Evolutionary conservation across 2,113 vertebrate genomes (phyloP).

Genomic region (Illadopsis cleaveri): DNA sequence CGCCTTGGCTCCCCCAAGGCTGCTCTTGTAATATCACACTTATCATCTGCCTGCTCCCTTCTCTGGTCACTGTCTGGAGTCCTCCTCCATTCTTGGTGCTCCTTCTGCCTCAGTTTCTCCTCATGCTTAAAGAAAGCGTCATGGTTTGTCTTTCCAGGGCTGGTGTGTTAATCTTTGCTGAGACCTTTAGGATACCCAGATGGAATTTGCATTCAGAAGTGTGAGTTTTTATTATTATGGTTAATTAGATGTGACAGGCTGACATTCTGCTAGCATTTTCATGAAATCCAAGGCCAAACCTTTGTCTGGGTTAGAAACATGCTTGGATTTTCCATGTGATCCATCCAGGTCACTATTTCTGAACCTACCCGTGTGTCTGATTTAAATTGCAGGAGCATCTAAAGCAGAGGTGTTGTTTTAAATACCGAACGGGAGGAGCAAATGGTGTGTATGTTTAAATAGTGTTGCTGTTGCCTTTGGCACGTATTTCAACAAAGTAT

Average conservation of each 20-base stretch:
- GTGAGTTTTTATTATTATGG: neutral
- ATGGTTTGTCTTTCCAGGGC: neutral
- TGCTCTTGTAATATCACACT: neutral
- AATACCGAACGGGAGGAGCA: neutral
- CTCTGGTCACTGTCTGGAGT: neutral
- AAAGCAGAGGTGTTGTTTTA: neutral
- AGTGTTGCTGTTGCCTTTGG: conserved; percentile 28
- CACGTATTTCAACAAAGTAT: neutral
- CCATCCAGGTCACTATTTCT: neutral
- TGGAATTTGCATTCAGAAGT: neutral
- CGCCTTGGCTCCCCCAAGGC: neutral
- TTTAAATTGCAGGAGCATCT: neutral
- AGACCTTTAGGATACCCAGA: neutral
- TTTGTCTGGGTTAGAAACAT: neutral
- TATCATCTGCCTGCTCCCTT: neutral
- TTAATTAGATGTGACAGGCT: conserved; percentile 33
- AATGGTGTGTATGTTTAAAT: neutral
- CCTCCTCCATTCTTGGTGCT: neutral
- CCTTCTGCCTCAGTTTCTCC: neutral
- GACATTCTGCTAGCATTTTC: conserved; percentile 18
- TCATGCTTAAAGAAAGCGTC: neutral
- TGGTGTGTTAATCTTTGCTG: neutral
- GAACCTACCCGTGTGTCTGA: neutral
- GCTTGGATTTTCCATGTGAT: neutral
- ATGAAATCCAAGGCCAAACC: neutral